phyloP scores from a whole-genome alignment of 2,113 vertebrate genomes.

The Dipodomys ordii region DNA sequence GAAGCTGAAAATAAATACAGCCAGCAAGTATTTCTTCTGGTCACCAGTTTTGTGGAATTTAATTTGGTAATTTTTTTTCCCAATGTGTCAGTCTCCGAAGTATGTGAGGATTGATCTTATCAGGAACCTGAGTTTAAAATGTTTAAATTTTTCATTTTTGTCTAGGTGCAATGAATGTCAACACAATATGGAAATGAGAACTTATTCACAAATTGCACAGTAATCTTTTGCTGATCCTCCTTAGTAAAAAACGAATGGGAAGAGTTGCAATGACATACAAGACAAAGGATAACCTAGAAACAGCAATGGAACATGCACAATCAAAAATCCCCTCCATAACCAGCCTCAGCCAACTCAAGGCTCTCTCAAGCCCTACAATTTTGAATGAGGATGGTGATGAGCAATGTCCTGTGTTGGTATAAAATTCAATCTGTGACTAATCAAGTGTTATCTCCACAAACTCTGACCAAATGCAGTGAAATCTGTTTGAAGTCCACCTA shows the following conservation, averaged over 20 bases:
- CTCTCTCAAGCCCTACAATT: background rate
- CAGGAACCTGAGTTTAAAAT: constrained; percentile 17
- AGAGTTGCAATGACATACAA: background rate
- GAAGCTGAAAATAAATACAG: constrained; percentile 65
- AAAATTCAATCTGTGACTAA: constrained; percentile 22
- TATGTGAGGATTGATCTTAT: constrained; percentile 16
- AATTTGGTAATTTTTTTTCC: constrained; percentile 42
- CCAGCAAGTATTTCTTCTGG: constrained; percentile 37
- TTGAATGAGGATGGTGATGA: background rate
- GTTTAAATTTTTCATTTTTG: background rate
- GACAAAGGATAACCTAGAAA: constrained; percentile 30
- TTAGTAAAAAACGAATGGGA: background rate
- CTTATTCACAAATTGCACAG: background rate
- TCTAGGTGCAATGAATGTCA: background rate
- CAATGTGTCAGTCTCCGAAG: background rate
- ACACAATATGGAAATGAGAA: background rate
- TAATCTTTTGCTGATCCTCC: background rate
- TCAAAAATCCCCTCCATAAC: background rate
- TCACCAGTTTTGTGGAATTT: constrained; percentile 54
- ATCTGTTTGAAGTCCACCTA: constrained; percentile 1
- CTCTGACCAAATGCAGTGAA: constrained; percentile 37
- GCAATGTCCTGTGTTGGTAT: background rate
- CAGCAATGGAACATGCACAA: background rate
- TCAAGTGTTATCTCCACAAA: background rate
- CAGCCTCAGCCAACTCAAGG: background rate